Evolutionary conservation across 2,888 invertebrate species (phyloP).

Genomic region (Drosophila neonasuta): DNA sequence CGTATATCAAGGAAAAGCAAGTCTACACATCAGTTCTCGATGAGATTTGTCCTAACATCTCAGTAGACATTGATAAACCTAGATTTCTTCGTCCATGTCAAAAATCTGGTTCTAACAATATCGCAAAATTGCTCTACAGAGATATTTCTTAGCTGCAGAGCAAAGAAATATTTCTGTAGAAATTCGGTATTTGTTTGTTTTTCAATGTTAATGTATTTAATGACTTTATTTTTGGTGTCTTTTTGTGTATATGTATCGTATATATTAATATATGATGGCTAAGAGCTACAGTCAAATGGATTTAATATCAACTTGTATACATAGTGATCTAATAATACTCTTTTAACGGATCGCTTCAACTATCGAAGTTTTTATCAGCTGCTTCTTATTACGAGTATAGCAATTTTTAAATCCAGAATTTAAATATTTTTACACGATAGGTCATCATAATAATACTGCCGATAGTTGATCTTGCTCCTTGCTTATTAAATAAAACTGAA

Average conservation of each 20-base stretch:
- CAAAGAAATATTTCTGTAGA: constrained; percentile 16
- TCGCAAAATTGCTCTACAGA: constrained; percentile 12
- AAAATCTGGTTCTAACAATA: background rate
- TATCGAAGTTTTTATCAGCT: background rate
- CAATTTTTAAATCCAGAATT: background rate
- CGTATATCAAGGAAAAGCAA: constrained; percentile 36
- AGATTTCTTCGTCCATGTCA: constrained; percentile 14
- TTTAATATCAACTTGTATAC: constrained; percentile 16
- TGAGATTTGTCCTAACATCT: background rate
- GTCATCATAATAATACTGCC: background rate
- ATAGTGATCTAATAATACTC: constrained; percentile 15
- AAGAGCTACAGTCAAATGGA: constrained; percentile 23
- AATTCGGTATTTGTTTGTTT: background rate
- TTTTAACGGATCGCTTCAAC: background rate
- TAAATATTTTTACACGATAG: background rate
- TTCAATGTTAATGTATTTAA: background rate
- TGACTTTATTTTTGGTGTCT: constrained; percentile 28
- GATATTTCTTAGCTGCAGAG: constrained; percentile 27
- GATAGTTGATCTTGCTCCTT: background rate
- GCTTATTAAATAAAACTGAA: constrained; percentile 17
- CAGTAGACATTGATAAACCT: background rate
- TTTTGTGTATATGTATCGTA: background rate
- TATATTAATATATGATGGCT: constrained; percentile 11
- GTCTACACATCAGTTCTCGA: background rate
- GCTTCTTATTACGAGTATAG: background rate